Evolutionary conservation across 2,113 vertebrate species (phyloP), one percentile per base, ranked within the genome.

Genomic region (Castor canadensis): DNA sequence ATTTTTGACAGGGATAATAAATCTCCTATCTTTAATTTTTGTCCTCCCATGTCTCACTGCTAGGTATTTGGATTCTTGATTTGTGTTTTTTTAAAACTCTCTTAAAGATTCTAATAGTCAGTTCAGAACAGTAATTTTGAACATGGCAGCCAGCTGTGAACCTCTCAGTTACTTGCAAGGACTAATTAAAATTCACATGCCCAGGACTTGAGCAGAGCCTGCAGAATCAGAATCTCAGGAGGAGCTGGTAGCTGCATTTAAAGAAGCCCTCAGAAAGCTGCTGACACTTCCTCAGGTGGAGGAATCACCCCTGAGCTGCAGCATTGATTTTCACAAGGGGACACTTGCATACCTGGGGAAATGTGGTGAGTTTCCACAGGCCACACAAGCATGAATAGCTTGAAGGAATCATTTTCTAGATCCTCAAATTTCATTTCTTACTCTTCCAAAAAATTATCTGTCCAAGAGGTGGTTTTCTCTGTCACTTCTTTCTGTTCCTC

Each of bases 401-500:
- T 35, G 45, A 94, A 95, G 24, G 30, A 85, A 85, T 85, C 15
- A 81, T 82, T 76, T 86, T 81, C 67, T 77, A 88, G 35, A 85
- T 58, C 45, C 49, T 87, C 80, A 89, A 17, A 67, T 94, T 92
- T 81, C 28, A 85, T 85, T 89, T 89, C 40, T 76, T n/a, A 75
- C 11, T 52, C 30, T 88, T 88, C 20, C 24, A 38, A 64, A 82
- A 84, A 85, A 43, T 1, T 20, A 84, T 84, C 56, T 60, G 22
- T 22, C 66, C 40, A 40, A 54, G 9, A 28, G 1, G 8, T 58
- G 60, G 60, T 92, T 28, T 6, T 72, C 47, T 62, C 69, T 26
- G 32, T 26, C 38, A 72, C 40, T 69, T 54, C 62, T 45, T 45
- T 47, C 43, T 52, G 19, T 60, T 38, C 32, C 19, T 89, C 49